Base-by-base conservation (phyloP, 2,888 invertebrate genomes). In the Metacarcinus magister region DNA sequence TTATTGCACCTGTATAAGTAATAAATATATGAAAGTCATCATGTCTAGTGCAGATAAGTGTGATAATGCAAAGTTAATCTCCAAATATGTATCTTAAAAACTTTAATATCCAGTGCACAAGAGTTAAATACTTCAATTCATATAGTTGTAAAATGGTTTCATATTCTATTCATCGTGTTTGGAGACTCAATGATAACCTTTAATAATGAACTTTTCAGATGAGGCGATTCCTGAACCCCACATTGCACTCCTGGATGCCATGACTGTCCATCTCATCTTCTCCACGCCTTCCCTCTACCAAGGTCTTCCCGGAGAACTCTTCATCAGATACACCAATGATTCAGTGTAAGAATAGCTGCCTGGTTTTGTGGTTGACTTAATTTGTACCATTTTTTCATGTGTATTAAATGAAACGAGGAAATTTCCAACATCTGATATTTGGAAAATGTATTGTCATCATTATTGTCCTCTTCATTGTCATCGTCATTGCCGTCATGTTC, bases 291-390 rank as follows among this genome's bases (percentile, higher is more conserved):
- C 98, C 39, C 98, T 99, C 0, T 98, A 99, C 97, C 99, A 99
- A 13, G 99, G 99, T 48, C 98, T 99, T 91, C 98, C 99, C 97
- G 99, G 99, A 95, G 98, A 99, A 97, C 99, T 99, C 2, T 99
- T 99, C 97, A 98, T 99, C 96, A 98, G 99, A 97, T 99, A 99
- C 97, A 99, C 99, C 2, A 98, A 98, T 13, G 98, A 98, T 23
- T 39, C 96, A 44, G 44, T 19, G 96, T 96, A 95, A 95, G 91
- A 46, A 46, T n/a, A 44, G 23, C 7, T 0, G 23, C 75, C 8
- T 75, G 60, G 39, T 39, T 39, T 39, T 39, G 39, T 16, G 16
- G 54, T 54, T 54, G 8, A 54, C 75, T 28, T 28, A 28, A 28
- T 75, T 75, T 75, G 28, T 10, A 8, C 28, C n/a, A n/a, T 67